Evolutionary conservation across 30 jellyfish, hydroid and myxozoan genomes (phyloP).

Genomic region (Aurelia sp.): DNA sequence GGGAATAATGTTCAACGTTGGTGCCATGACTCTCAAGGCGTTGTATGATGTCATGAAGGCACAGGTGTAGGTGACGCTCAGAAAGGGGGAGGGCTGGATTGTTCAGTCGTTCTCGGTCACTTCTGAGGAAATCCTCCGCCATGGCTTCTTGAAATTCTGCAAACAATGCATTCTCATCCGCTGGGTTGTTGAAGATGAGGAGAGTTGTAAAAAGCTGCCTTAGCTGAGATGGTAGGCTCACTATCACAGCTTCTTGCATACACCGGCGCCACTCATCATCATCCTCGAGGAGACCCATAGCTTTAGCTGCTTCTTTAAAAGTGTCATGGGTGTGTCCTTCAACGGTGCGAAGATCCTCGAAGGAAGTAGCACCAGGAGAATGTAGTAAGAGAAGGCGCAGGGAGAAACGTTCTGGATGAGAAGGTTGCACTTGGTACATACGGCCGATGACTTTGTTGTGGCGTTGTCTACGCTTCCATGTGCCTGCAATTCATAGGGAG

Average conservation of each 20-base stretch:
- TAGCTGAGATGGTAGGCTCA: conserved; percentile 27
- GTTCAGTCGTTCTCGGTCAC: not conserved
- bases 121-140: conserved; percentile 10
- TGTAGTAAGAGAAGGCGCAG: no score
- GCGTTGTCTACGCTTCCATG: no score
- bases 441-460: no score
- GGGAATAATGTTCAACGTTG: conserved; percentile 3
- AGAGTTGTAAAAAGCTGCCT: not conserved
- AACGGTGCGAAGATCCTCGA: conserved; percentile 13
- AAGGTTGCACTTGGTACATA: no score
- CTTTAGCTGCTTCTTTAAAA: conserved; percentile 65
- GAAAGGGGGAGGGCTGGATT: not conserved
- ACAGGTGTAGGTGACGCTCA: conserved; percentile 3
- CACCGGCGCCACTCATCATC: no score
- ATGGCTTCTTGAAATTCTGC: conserved; percentile 23
- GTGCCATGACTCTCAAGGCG: conserved; percentile 42
- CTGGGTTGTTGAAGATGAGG: conserved; percentile 12
- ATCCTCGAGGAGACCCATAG: conserved; percentile 38
- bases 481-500: no score
- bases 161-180: conserved; percentile 12
- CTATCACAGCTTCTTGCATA: conserved; percentile 6
- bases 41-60: not conserved
- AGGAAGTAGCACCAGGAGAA: no score
- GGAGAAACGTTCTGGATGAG: no score
- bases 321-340: conserved; percentile 45